Conservation (phyloP, 2,888 invertebrate genomes). For the Deilephila elpenor region DNA sequence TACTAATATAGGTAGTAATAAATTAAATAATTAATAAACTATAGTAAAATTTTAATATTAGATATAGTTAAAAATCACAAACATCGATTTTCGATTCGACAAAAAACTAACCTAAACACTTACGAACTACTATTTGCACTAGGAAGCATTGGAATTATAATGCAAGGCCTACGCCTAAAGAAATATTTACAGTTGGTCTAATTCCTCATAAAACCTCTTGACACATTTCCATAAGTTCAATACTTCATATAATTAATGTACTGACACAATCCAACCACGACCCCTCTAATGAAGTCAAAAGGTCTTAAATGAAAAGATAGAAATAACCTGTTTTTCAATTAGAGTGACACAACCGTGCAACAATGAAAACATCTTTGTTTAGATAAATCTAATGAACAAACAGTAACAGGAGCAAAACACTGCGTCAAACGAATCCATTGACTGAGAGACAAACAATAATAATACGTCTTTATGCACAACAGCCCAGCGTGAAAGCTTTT, state of each 20-base stretch:
- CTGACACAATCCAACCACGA: background rate
- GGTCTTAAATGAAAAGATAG: background rate
- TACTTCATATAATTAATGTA: background rate
- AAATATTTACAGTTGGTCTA: constrained; percentile 44
- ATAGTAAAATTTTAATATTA: constrained; percentile 31
- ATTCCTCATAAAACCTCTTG: constrained; percentile 2
- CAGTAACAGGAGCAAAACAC: constrained; percentile 3
- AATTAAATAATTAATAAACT: constrained; percentile 26
- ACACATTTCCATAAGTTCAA: constrained; percentile 14
- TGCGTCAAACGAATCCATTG: constrained; percentile 5
- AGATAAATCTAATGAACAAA: constrained; percentile 4
- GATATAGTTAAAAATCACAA: constrained; percentile 48
- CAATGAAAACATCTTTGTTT: background rate
- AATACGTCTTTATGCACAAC: background rate
- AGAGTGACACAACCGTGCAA: background rate
- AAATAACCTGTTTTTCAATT: constrained; percentile 7
- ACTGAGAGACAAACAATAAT: background rate
- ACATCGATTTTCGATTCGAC: constrained; percentile 48
- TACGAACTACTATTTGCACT: constrained; percentile 62
- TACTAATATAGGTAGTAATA: constrained; percentile 13
- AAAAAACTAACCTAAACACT: constrained; percentile 45
- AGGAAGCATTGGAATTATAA: constrained; percentile 74
- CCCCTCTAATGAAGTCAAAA: background rate
- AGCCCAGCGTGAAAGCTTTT: background rate
- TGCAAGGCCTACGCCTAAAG: constrained; percentile 51